Evolutionary conservation across 1,140 invertebrate species (phyloP).

Genomic region (Psilanteris sp.): DNA sequence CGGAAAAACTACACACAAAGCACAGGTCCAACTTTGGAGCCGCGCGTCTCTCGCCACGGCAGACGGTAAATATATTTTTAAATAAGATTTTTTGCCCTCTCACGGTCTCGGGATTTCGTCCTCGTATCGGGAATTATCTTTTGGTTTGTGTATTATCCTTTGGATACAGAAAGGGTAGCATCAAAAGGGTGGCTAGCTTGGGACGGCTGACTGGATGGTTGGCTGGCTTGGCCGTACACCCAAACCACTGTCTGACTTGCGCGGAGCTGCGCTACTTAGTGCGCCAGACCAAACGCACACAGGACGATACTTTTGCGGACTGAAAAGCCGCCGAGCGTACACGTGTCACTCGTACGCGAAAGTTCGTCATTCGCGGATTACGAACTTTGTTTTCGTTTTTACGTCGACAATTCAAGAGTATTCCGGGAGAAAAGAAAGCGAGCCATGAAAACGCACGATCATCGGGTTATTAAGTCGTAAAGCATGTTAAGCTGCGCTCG

Average conservation of each 20-base stretch:
- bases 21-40: constrained; percentile 68
- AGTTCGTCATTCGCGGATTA: constrained; percentile 5
- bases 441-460: constrained; percentile 10
- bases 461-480: constrained; percentile 22
- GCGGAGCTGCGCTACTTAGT: constrained; percentile 70
- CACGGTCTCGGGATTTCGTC: constrained; percentile 71
- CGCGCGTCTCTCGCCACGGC: constrained; percentile 70
- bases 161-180: constrained; percentile 67
- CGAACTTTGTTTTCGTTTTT: constrained; percentile 8
- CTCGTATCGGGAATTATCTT: constrained; percentile 79
- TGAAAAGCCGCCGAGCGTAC: constrained; percentile 30
- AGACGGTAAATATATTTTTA: constrained; percentile 79
- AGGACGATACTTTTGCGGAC: constrained; percentile 46
- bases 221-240: constrained; percentile 62
- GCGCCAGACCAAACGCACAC: constrained; percentile 60
- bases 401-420: neutral
- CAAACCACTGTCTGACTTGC: constrained; percentile 71
- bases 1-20: constrained; percentile 10
- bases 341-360: constrained; percentile 2
- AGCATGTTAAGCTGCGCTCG: no score
- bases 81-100: constrained; percentile 77
- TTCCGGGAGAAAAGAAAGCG: neutral
- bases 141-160: constrained; percentile 78
- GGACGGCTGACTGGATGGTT: constrained; percentile 57
- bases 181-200: constrained; percentile 73